Base-by-base conservation (phyloP, 2,113 vertebrate species). In the Macrotus californicus region DNA sequence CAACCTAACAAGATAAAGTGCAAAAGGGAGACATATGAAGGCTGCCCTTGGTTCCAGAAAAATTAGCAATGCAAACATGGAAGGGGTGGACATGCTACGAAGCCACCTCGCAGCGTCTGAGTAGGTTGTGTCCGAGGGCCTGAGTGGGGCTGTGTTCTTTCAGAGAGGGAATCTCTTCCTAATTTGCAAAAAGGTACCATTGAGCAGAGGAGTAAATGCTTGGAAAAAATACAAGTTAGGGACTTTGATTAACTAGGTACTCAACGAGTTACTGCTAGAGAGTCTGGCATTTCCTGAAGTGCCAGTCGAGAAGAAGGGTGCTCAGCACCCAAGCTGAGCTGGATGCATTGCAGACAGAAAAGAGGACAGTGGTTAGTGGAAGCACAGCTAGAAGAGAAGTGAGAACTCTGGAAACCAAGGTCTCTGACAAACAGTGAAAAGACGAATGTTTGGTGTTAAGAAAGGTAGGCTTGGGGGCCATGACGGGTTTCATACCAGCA, bases 1-100 rank as follows among this genome's bases (percentile, higher is more conserved):
- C 89, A 96, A 94, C 80, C 88, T 80, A 96, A 75, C 82, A 93
- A 86, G 94, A 97, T 93, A 91, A 97, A 88, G 81, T 89, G 48
- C 36, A 66, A 83, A 89, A 88, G 39, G 34, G 59, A 79, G 61
- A 75, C 75, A 85, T 31, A 41, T 24, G 89, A 92, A 88, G 56
- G 52, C 26, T 46, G 16, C 22, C 54, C 39, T 61, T 77, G 29
- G 16, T 88, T 97, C 34, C 82, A 87, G 77, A 94, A 96, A 96
- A 96, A 86, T 96, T 31, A 81, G 29, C 34, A 92, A 67, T 13
- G 54, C 54, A 91, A 73, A 94, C 66, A 72, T 0, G 12, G 43
- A 43, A 93, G 66, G 31, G 48, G 56, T 50, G 46, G 59, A 15
- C 14, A 36, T 50, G 72, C n/a, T 54, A 26, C 3, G 64, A 70